A percentile compares a stretch with the other conserved stretches of the same genome.
These are phyloP conservation scores for Cephalopachus bancanus DNA, from an alignment of 2,797 vertebrate species.

Conservation along the genomic window DNA sequence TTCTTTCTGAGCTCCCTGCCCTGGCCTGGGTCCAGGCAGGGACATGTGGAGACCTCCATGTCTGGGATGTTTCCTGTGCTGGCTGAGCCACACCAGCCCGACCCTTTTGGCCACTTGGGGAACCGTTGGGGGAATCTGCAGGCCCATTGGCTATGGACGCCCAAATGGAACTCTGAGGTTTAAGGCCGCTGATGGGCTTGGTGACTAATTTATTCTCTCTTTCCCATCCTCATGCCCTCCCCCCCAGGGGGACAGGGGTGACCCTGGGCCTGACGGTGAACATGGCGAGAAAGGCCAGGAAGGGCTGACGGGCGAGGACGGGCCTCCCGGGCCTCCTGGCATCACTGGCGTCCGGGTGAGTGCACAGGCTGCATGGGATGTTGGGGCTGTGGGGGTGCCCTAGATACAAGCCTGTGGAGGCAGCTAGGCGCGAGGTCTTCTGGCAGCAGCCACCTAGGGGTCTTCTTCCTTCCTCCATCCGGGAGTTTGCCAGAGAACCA, in stretches of 20 bases:
- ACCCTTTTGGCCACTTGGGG: slow-evolving; percentile 61
- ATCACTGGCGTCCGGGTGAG: slow-evolving; percentile 95
- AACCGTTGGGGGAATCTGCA: slow-evolving; percentile 58
- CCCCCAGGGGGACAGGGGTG: slow-evolving; percentile 96
- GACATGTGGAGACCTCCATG: background rate
- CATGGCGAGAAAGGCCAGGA: slow-evolving; percentile 94
- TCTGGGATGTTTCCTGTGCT: slow-evolving; percentile 5
- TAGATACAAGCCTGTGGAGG: rapidly evolving
- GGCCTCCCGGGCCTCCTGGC: slow-evolving; percentile 93
- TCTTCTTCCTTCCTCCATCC: background rate
- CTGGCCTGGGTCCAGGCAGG: slow-evolving; percentile 62
- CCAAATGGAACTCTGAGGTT: background rate
- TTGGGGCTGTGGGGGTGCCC: background rate
- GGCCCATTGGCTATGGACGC: background rate
- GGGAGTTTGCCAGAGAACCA: background rate
- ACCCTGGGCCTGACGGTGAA: slow-evolving; percentile 95
- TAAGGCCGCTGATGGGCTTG: background rate
- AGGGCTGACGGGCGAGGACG: slow-evolving; percentile 96
- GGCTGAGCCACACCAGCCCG: slow-evolving; percentile 61
- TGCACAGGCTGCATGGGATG: background rate
- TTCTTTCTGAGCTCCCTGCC: background rate
- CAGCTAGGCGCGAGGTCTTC: background rate
- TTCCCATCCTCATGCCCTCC: background rate
- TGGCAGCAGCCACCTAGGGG: background rate
- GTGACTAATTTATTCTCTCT: slow-evolving; percentile 70